Percentiles rank a stretch among this genome's conserved stretches.
phyloP scores from a whole-genome alignment of 2,113 vertebrate genomes.

The Tachysurus vachellii region DNA sequence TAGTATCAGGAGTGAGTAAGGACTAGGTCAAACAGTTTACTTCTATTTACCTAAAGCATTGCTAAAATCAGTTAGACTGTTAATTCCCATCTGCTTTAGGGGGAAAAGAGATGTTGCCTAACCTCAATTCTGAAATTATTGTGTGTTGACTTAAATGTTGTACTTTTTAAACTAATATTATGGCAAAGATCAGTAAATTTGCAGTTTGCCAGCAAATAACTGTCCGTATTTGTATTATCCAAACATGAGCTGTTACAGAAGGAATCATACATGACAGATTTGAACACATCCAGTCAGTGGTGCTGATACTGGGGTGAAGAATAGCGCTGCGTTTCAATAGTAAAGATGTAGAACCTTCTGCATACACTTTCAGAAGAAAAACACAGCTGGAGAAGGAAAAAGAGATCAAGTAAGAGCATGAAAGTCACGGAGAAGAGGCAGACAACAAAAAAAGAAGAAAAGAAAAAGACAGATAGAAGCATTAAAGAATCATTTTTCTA shows the following conservation, averaged over 20 bases:
- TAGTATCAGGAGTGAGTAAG: neutral
- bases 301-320: neutral
- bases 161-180: neutral
- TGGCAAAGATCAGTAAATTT: neutral
- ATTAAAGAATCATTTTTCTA: slow-evolving; percentile 55
- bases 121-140: neutral
- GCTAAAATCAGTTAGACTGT: neutral
- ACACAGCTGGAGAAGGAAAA: neutral
- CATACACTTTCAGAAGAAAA: neutral
- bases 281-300: neutral
- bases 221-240: neutral
- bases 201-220: neutral
- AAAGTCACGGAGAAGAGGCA: neutral
- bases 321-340: neutral
- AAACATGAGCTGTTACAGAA: neutral
- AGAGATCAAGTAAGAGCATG: slow-evolving; percentile 27
- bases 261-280: neutral
- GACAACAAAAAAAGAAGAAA: neutral
- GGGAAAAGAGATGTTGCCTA: neutral
- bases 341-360: neutral
- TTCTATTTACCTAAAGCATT: neutral
- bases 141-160: neutral
- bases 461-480: neutral
- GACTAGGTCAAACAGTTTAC: neutral
- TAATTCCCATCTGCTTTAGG: neutral